Evolutionary conservation across 2,888 invertebrate genomes (phyloP).

Genomic region (Dysmachus trigonus): DNA sequence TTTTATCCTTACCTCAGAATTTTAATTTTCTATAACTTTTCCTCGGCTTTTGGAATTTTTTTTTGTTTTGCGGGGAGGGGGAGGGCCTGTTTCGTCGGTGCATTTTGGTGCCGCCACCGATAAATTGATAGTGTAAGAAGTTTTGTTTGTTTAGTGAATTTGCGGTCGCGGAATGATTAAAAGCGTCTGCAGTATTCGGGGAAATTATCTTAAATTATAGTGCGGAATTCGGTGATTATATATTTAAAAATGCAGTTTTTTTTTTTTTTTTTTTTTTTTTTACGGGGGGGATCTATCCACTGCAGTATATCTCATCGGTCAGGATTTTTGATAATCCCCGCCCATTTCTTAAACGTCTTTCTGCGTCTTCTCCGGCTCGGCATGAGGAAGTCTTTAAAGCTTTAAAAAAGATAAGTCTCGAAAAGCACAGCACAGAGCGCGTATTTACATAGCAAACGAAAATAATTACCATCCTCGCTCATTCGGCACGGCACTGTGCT

Average conservation of each 20-base stretch:
- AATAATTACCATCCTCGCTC: constrained; percentile 10
- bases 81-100: not conserved
- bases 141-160: not conserved
- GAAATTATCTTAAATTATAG: not conserved
- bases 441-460: constrained; percentile 28
- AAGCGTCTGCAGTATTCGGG: not conserved
- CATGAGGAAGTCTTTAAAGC: not conserved
- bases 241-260: not conserved
- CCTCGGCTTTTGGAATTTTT: not conserved
- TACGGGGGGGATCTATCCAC: not conserved
- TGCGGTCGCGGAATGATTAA: not conserved
- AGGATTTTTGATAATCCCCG: not conserved
- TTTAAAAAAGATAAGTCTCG: constrained; percentile 10
- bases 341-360: not conserved
- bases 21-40: not conserved
- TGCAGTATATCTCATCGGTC: not conserved
- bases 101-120: not conserved
- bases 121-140: not conserved
- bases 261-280: too few relatives aligned
- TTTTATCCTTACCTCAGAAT: constrained; percentile 1
- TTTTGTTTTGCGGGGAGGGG: too few relatives aligned
- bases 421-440: constrained; percentile 5
- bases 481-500: not conserved
- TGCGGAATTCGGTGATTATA: constrained; percentile 8
- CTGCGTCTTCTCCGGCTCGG: not conserved